Evolutionary conservation across 2,888 invertebrate genomes (phyloP), one percentile per base, ranked within the genome.

Genomic region (Tenthredo livida): DNA sequence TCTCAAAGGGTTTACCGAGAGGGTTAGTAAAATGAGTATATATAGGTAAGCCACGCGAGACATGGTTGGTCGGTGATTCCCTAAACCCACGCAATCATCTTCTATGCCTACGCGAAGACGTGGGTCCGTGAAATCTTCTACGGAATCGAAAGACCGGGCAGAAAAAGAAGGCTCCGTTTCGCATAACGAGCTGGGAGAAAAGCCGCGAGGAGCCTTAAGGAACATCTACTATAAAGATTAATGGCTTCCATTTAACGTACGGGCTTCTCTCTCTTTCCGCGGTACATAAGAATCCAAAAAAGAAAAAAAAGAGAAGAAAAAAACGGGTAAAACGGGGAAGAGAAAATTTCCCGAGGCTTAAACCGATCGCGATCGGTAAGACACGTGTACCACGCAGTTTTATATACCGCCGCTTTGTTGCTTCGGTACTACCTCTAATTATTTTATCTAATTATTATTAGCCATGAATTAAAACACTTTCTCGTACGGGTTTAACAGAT

Each of bases 181-280:
- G 43, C 72, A 73, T 73, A 40, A 73, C 72, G 72, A 73, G 43
- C 72, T 29, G 21, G 5, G 6, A 33, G 67, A 33, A 67, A 67
- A 67, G 67, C 67, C 21, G 37, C 58, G 80, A 58, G 40, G 21
- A 80, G 50, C 61, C 80, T 58, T 61, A 54, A 77, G 33, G 33
- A 33, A 80, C 80, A 80, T 33, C 61, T 50, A 37, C 80, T 40
- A 40, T 33, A 58, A 61, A 61, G 80, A 80, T 80, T 80, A 80
- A 61, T 80, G 80, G 25, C 33, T 80, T 80, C 61, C 80, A 80
- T 80, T 80, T 40, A 80, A 40, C 50, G 77, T 15, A 25, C 77
- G 9, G 29, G 2, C 77, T 40, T 54, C 54, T 33, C 7, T 67
- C 17, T 40, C 70, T 33, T 10, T 21, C 29, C 29, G 10, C 29